These are phyloP conservation scores for Nipponia nippon DNA, from an alignment of 2,113 vertebrate genomes.

Conservation along the genomic window DNA sequence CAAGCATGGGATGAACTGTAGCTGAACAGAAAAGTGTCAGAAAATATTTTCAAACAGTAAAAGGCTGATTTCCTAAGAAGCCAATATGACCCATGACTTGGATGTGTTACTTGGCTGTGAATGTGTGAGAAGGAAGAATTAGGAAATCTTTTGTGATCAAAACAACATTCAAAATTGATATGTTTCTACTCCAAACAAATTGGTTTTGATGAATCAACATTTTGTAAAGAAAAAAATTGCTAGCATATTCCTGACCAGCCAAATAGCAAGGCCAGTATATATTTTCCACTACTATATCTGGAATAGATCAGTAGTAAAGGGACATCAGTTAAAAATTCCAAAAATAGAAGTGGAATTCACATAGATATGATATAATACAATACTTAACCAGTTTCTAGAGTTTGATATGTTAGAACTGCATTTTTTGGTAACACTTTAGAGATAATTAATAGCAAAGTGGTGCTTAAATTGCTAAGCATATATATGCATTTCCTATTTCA, in stretches of 20 bases:
- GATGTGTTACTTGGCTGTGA: neutral
- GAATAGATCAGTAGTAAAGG: neutral
- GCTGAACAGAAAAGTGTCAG: neutral
- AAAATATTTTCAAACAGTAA: neutral
- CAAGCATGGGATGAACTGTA: neutral
- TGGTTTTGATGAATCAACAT: neutral
- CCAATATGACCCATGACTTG: neutral
- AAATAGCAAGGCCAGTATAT: neutral
- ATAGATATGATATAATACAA: neutral
- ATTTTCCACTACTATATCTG: neutral
- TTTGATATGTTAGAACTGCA: neutral
- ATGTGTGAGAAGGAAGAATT: neutral
- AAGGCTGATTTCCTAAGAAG: neutral
- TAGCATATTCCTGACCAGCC: neutral
- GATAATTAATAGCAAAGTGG: neutral
- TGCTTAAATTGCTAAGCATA: neutral
- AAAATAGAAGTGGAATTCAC: neutral
- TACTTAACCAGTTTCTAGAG: neutral
- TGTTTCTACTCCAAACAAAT: neutral
- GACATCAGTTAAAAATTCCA: neutral
- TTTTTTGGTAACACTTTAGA: neutral
- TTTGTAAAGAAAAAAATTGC: neutral
- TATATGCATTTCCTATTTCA: neutral
- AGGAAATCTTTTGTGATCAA: neutral
- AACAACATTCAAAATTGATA: neutral